These are phyloP conservation scores for Plagiodera versicolora DNA, from an alignment of 2,888 invertebrate genomes.

Conservation along the genomic window DNA sequence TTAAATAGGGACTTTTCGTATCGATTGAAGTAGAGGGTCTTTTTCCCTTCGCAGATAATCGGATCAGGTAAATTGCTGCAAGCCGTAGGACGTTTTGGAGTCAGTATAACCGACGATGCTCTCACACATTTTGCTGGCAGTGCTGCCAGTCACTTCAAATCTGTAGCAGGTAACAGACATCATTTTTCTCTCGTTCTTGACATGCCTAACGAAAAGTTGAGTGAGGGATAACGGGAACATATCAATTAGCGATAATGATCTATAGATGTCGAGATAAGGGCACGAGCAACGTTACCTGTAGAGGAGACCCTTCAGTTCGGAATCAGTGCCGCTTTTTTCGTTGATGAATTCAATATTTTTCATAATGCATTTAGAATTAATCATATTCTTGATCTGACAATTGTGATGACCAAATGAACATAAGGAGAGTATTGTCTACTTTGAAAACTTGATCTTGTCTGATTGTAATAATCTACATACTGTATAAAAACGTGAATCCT, in stretches of 20 bases:
- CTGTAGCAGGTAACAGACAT: constrained; percentile 56
- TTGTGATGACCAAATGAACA: too few relatives aligned
- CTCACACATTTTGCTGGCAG: constrained; percentile 57
- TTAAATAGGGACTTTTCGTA: not conserved
- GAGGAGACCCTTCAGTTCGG: too few relatives aligned
- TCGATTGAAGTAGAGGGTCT: not conserved
- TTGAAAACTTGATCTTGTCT: too few relatives aligned
- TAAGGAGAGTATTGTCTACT: too few relatives aligned
- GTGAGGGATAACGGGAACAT: not conserved
- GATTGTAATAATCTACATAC: too few relatives aligned
- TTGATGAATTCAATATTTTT: too few relatives aligned
- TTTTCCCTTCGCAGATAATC: constrained; percentile 41
- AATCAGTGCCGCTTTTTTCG: too few relatives aligned
- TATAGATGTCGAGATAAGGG: not conserved
- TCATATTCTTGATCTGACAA: too few relatives aligned
- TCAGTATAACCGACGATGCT: constrained; percentile 48
- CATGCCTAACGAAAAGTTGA: not conserved
- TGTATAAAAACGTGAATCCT: too few relatives aligned
- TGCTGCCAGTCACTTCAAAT: constrained; percentile 58
- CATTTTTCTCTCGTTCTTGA: not conserved
- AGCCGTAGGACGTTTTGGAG: constrained; percentile 40
- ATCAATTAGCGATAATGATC: not conserved
- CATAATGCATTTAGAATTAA: too few relatives aligned
- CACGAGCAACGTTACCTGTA: not conserved
- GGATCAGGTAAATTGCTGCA: constrained; percentile 48